Base-by-base conservation (phyloP, 1,140 invertebrate genomes). In the Drosophila pectinifera region DNA sequence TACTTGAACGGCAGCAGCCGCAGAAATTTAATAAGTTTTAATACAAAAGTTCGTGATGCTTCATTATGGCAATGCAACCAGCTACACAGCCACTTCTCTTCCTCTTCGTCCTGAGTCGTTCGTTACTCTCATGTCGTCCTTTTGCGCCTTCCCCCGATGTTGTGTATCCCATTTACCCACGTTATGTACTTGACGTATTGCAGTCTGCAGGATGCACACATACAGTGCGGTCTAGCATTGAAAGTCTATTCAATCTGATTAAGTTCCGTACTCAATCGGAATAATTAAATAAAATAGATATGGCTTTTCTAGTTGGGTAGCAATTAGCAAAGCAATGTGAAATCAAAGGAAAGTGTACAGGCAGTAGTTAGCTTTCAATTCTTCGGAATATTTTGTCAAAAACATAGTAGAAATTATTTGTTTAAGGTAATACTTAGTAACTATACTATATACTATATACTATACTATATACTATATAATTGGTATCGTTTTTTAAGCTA, bases 11-110 rank as follows among this genome's bases (percentile, higher is more conserved):
- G 67, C 43, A 76, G 18, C 58, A 80, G 54, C 81, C 61, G 61
- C 76, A 73, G 58, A 83, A 86, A 89, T 89, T 77, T 86, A 86
- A 83, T 89, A 88, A 86, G 75, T 89, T 86, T 76, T 79, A 79
- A 88, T 79, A 79, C 75, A 82, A 81, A 86, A 86, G 75, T 88
- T 86, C 59, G 58, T 38, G 49, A 65, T 68, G 58, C 78, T 83
- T 88, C 79, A 88, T 86, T 88, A 88, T 76, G 51, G 43, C 48
- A 82, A 68, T 57, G 78, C 74, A 56, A 51, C 64, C 64, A 53
- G 54, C 63, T 61, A 63, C 28, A 10, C 42, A 26, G 51, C 43
- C 14, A 34, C 59, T 38, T 11, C 31, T 56, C 10, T 24, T 34
- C 16, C 24, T 20, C 28, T 31, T 10, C 59, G n/a, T 45, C 28